Base-by-base conservation (phyloP, 2,888 invertebrate species). In the Standfussiana lucernea region DNA sequence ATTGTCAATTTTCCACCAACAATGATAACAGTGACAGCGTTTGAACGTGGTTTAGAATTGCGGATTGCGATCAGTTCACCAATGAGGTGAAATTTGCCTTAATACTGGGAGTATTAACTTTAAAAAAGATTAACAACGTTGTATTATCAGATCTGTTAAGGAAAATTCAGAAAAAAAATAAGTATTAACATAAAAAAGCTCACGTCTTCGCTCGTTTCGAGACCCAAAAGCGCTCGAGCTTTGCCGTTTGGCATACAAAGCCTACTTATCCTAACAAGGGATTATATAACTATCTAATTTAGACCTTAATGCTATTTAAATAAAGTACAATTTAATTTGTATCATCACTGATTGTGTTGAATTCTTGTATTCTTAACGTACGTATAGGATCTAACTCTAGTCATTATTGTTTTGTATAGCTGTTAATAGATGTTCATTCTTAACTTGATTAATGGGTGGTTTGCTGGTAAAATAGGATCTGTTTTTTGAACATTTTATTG, bases 381-480 rank as follows among this genome's bases (percentile, higher is more conserved):
- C 88, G 82, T 35, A 87, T 92, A 92, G 89, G 90, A 93, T 91
- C 91, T 94, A 93, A 92, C 91, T 95, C 95, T 95, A 95, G 95
- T 95, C 95, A 95, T 92, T 94, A 93, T 94, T 89, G 85, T 91
- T 93, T 92, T 90, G 89, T 91, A 87, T 92, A 92, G 91, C 87
- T 91, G 91, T 93, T 92, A 75, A 88, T 93, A 91, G 90, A 89
- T 93, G 90, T 93, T 92, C 84, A 89, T 92, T 92, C 80, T 88
- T 89, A 87, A 88, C 72, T 79, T 88, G 73, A 84, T 82, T 82
- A 79, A 83, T 73, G 83, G 85, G 72, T 87, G 88, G 77, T 79
- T 84, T 83, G 84, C 81, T 79, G 88, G 89, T 89, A 82, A 84
- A 88, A 85, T 88, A 73, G 73, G 76, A 59, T 28, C 32, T 50